Base-by-base conservation (phyloP, 2,797 vertebrate species). In the Poliocrania exsul region DNA sequence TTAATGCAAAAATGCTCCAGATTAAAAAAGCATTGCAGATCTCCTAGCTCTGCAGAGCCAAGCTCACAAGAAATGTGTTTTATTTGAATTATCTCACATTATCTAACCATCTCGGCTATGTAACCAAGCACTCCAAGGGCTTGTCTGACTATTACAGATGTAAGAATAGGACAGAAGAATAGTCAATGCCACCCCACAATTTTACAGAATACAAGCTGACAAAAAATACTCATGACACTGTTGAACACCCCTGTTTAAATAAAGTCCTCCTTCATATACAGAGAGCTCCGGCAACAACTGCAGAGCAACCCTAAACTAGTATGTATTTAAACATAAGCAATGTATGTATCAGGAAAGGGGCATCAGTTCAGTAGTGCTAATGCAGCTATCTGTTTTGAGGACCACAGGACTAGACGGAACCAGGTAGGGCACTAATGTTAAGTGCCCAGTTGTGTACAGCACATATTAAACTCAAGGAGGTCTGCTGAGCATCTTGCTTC, bases 1-100 rank as follows among this genome's bases (percentile, higher is more conserved):
- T 49, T 60, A 83, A 92, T 88, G 64, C 19, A 82, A 94, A 95
- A 95, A 77, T 67, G 31, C 20, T 74, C 73, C 74, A 70, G 71
- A 94, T 64, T 38, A 95, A 78, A 86, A 83, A 50, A 80, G 4
- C 2, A 26, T 57, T 87, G 96, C 81, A 83, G 73, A 87, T 91
- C 61, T 77, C 54, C 64, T 40, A 82, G 46, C 20, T 80, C 80
- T 90, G 40, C 31, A 62, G 82, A 95, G 46, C 80, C 62, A 91
- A 93, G 53, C 58, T 60, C 33, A 50, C 29, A 65, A 49, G 54
- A 90, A 53, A 18, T 37, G 54, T 69, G 24, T 57, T 95, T 93
- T 53, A 53, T 88, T 62, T 93, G 47, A 81, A 82, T 88, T 66
- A 51, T 67, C 11, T 81, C 74, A 58, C 2, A 1, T 69, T 84